These are phyloP conservation scores for Alviniconcha marisindica DNA, from an alignment of 1,140 invertebrate genomes.

Conservation along the genomic window DNA sequence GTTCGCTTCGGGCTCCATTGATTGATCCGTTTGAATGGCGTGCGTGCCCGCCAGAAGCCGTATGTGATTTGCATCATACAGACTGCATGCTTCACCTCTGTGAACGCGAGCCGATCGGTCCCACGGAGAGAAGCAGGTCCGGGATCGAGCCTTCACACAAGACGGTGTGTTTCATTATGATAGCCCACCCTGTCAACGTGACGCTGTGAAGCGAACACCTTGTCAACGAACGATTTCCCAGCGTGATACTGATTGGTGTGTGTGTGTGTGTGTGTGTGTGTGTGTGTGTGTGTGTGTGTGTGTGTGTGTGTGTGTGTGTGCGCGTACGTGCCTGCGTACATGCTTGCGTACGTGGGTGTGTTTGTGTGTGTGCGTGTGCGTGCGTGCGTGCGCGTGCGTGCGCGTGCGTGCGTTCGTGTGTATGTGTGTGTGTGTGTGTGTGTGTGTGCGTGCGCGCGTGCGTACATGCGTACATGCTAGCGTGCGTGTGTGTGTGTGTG, in stretches of 20 bases:
- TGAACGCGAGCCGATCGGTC: too few species aligned
- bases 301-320: not conserved
- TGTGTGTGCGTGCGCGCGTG: not conserved
- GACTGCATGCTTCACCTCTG: too few species aligned
- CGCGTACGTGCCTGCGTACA: not conserved
- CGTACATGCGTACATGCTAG: not conserved
- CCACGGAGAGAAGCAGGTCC: too few species aligned
- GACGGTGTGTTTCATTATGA: not conserved
- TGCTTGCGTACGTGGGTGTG: not conserved
- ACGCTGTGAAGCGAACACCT: too few species aligned
- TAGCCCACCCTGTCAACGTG: not conserved
- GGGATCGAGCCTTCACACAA: not conserved
- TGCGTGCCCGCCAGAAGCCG: too few species aligned
- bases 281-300: not conserved
- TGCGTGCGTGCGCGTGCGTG: conserved; percentile 6
- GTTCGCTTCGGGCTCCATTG: too few species aligned
- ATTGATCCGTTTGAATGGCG: too few species aligned
- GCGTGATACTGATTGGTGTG: not conserved
- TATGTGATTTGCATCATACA: not conserved
- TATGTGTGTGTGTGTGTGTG: not conserved
- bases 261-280: conserved; percentile 15
- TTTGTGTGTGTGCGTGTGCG: conserved; percentile 19
- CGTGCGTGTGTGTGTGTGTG: not conserved
- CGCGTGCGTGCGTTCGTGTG: not conserved
- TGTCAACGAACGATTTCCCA: not conserved